Base-by-base conservation (phyloP, 2,797 vertebrate genomes). In the Taenioides sp. region DNA sequence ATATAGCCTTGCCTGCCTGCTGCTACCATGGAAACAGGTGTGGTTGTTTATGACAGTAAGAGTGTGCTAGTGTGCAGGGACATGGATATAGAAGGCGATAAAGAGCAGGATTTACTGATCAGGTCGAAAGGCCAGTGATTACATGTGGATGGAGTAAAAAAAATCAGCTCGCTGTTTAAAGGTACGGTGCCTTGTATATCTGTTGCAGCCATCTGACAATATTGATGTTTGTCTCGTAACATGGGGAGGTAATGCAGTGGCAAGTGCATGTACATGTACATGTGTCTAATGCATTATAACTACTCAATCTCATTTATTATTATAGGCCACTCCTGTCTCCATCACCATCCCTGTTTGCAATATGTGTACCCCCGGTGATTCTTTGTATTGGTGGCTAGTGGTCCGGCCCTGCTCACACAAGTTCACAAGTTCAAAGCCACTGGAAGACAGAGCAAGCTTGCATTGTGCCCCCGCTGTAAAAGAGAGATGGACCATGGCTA, bases 21-120 rank as follows among this genome's bases (percentile, higher is more conserved):
- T 86, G 90, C 91, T 93, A 81, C 92, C 90, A 93, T 94, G 93
- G 92, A 93, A 94, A 94, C 92, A 93, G 92, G 92, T 92, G 92
- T 91, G 91, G 91, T 93, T 94, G 93, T 94, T 94, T 94, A 93
- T 92, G 89, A 92, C 89, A 88, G 87, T 62, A 87, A 84, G 85
- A 88, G 88, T 62, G 60, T 62, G 84, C 84, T 83, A 92, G 88
- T 89, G 77, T 88, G 83, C 87, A 88, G 82, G 84, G 78, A 91
- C 79, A 89, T 73, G 81, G 84, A 82, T 69, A 70, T 76, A 78
- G 74, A 87, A 72, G 74, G 70, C 81, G 76, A 79, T 86, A 82
- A 87, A 82, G 82, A 83, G 71, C 73, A 72, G 77, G 84, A 89
- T 88, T 90, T 79, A 88, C 78, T 83, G 86, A 84, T 81, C 83